Conservation (phyloP, 2,113 vertebrate species). For the Himantopus leucocephalus region DNA sequence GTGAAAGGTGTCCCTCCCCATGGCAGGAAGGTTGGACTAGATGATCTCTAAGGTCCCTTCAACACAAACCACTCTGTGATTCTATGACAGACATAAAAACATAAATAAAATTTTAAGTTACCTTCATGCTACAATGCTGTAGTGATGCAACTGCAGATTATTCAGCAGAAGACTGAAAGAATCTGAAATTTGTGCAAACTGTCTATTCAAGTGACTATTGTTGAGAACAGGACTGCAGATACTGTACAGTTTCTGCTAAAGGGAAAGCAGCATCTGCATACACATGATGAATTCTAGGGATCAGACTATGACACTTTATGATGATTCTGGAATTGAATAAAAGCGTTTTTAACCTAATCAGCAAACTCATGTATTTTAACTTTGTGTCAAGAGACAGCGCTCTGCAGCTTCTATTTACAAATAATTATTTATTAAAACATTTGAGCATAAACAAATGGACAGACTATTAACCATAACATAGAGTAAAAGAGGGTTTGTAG, state of each 20-base stretch:
- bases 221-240: neutral
- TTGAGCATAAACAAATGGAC: neutral
- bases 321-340: neutral
- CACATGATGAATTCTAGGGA: rapidly evolving
- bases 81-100: neutral
- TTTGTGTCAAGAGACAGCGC: neutral
- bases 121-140: neutral
- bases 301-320: neutral
- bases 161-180: neutral
- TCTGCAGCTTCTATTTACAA: neutral
- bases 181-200: neutral
- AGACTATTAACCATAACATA: neutral
- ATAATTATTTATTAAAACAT: neutral
- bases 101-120: neutral
- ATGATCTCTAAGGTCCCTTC: neutral
- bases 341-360: neutral
- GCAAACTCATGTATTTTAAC: neutral
- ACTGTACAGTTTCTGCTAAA: neutral
- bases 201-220: neutral
- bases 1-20: neutral
- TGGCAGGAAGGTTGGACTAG: neutral
- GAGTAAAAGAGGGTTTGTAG: neutral
- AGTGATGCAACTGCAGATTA: neutral
- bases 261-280: too few relatives aligned
- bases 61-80: neutral